Evolutionary conservation across 2,888 invertebrate genomes (phyloP), one percentile per base, ranked within the genome.

Genomic region (Heliconius aoede): DNA sequence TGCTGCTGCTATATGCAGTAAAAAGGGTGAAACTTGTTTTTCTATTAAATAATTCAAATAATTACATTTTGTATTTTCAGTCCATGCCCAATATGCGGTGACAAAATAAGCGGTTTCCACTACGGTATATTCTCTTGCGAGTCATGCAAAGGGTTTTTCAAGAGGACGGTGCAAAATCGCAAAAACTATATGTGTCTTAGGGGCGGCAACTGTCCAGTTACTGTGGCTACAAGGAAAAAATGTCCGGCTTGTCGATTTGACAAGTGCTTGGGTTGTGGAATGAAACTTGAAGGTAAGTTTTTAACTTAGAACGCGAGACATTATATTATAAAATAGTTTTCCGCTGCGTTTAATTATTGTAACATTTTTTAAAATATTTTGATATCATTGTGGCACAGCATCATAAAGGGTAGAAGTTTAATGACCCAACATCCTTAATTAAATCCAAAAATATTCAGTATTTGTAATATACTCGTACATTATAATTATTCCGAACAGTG

Each of bases 71-170:
- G 40, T 80, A 32, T 84, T 85, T 89, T 9, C 89, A 98, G 98
- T 83, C 98, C 98, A 0, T 99, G 99, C 87, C 98, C 99, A 21
- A 98, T 99, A 76, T 99, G 99, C 90, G 98, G 98, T 4, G 99
- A 99, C 91, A 98, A 98, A 89, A 98, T 98, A 88, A 98, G 98
- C 83, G 98, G 99, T 40, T 99, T 99, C 93, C 99, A 99, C 91
- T 99, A 99, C 91, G 99, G 99, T 18, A 99, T 99, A 84, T 99
- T 99, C 94, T 99, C 98, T 18, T 99, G 99, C 93, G 99, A 99
- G 89, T 98, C 98, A 28, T 99, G 99, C 92, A 99, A 99, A 91
- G 99, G 99, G 3, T 99, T 99, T 95, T 99, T 99, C 95, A 99
- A 99, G 91, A 95, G 99, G 79, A 99, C 99, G 28, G 99, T 99